These are phyloP conservation scores for Hippocampus abdominalis DNA, from an alignment of 2,113 vertebrate species.

Conservation along the genomic window DNA sequence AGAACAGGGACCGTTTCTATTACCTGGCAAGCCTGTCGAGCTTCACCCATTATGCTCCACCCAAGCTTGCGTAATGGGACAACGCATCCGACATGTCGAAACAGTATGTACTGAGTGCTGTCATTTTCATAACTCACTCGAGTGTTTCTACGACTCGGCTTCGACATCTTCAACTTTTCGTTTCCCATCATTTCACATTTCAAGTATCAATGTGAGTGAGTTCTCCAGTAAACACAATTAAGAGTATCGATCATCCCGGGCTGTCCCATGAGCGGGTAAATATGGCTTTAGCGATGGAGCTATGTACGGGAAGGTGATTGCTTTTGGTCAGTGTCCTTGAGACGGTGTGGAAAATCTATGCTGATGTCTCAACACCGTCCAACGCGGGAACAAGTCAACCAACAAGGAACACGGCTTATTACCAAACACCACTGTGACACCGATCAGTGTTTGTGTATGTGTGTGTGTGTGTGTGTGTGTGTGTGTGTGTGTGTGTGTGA, in stretches of 20 bases:
- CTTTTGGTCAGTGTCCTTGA: constrained; percentile 54
- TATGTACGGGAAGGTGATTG: constrained; percentile 58
- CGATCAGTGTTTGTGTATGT: background rate
- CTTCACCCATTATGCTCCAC: background rate
- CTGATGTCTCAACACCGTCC: constrained; percentile 13
- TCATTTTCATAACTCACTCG: background rate
- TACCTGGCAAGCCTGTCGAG: background rate
- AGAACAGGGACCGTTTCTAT: background rate
- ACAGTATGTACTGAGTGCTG: background rate
- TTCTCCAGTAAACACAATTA: constrained; percentile 63
- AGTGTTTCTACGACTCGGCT: background rate
- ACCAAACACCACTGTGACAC: background rate
- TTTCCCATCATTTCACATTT: constrained; percentile 34
- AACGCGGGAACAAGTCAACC: constrained; percentile 14
- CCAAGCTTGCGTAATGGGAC: background rate
- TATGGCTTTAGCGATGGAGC: constrained; percentile 43
- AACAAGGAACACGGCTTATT: background rate
- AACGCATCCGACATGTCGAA: background rate
- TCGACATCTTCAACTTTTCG: constrained; percentile 8
- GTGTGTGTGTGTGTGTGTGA: no score
- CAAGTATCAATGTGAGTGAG: constrained; percentile 29
- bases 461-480: no score
- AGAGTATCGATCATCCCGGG: constrained; percentile 56
- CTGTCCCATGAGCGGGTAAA: constrained; percentile 39
- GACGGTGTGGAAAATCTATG: constrained; percentile 46